A percentile compares a stretch with the other conserved stretches of the same genome.
Conservation (phyloP, 1,140 invertebrate genomes). For the Melanaphis sacchari region DNA sequence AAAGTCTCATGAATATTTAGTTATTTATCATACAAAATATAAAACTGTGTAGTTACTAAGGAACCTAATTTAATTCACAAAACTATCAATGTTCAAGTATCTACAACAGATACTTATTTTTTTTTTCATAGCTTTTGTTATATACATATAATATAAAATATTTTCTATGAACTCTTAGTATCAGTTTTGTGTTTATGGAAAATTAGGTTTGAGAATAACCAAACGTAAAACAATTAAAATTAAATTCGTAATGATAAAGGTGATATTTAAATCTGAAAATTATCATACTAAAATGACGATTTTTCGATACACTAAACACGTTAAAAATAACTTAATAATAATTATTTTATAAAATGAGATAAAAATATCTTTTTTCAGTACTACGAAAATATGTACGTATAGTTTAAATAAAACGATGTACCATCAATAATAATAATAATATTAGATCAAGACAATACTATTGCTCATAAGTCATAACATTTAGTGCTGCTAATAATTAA, state of each 20-base stretch:
- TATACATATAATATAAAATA: neutral
- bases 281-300: neutral
- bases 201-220: neutral
- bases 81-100: neutral
- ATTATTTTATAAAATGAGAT: neutral
- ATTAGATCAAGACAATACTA: neutral
- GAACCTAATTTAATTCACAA: constrained; percentile 1
- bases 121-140: neutral
- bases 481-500: neutral
- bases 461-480: neutral
- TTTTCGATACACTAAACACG: too few species aligned
- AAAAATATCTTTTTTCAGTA: too few species aligned
- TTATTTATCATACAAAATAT: constrained; percentile 10
- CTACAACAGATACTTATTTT: neutral
- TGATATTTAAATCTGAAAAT: neutral
- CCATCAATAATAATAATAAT: neutral
- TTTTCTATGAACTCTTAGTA: neutral
- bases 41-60: neutral
- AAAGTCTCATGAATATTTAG: constrained; percentile 16
- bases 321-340: too few species aligned
- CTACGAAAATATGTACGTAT: neutral
- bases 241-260: neutral
- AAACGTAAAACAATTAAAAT: neutral
- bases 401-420: too few species aligned
- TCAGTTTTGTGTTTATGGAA: too few species aligned